A percentile compares a stretch with the other conserved stretches of the same genome.
phyloP scores from a whole-genome alignment of 2,113 vertebrate species.

The Rhinogobius similis region DNA sequence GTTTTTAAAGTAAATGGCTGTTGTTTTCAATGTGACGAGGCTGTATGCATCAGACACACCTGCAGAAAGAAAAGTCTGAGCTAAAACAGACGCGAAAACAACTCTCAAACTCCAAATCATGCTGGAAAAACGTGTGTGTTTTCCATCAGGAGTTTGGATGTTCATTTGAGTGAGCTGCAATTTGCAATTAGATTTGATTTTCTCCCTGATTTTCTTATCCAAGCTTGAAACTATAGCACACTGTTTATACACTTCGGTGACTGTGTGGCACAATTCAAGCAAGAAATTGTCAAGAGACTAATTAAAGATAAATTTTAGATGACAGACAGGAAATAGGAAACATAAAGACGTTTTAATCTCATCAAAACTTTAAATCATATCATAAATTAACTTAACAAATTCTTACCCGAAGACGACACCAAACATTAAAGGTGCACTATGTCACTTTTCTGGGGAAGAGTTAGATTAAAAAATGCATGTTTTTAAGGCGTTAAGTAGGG shows the following conservation, averaged over 20 bases:
- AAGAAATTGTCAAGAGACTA: no score
- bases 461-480: no score
- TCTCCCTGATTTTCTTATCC: neutral
- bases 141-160: neutral
- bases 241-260: no score
- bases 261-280: no score
- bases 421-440: neutral
- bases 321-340: no score
- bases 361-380: no score
- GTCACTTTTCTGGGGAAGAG: no score
- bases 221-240: neutral
- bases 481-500: no score
- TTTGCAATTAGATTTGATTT: neutral
- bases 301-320: no score
- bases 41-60: neutral
- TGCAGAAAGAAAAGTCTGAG: neutral
- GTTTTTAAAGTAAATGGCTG: constrained; percentile 6
- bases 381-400: no score
- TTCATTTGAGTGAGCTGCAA: neutral
- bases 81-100: neutral
- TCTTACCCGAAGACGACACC: neutral
- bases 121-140: neutral
- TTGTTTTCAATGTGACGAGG: constrained; percentile 6
- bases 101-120: no score
- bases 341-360: no score